phyloP scores from a whole-genome alignment of 2,888 invertebrate genomes.

The Euzophera pinguis region DNA sequence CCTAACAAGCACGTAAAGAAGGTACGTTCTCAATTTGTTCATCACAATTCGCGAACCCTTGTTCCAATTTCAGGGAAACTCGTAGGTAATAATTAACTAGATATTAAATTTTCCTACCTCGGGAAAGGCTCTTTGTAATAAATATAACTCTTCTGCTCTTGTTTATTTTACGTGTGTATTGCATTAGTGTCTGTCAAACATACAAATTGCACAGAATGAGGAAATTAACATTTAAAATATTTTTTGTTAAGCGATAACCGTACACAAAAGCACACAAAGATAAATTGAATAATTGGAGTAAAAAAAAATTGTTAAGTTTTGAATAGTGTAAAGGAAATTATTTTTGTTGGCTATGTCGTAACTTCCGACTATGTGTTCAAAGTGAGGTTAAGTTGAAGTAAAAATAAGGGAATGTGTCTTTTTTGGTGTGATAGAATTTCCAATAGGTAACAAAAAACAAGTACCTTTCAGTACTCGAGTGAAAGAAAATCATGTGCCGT shows the following conservation, averaged over 20 bases:
- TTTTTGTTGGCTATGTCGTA: neutral
- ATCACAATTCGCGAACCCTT: neutral
- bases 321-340: neutral
- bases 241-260: neutral
- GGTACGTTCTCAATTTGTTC: conserved; percentile 2
- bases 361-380: neutral
- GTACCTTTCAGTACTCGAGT: neutral
- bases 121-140: neutral
- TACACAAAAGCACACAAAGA: neutral
- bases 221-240: no score
- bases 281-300: neutral
- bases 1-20: neutral
- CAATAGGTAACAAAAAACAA: neutral
- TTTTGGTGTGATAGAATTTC: neutral
- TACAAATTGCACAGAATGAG: no score
- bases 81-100: neutral
- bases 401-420: neutral
- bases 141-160: neutral
- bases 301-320: neutral
- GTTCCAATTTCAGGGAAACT: neutral
- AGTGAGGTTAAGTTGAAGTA: neutral
- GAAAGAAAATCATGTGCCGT: neutral
- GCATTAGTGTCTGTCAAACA: no score
- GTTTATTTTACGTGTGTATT: no score
- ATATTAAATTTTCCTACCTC: neutral